Evolutionary conservation across 2,113 vertebrate genomes (phyloP).

Genomic region (Halcyon senegalensis): DNA sequence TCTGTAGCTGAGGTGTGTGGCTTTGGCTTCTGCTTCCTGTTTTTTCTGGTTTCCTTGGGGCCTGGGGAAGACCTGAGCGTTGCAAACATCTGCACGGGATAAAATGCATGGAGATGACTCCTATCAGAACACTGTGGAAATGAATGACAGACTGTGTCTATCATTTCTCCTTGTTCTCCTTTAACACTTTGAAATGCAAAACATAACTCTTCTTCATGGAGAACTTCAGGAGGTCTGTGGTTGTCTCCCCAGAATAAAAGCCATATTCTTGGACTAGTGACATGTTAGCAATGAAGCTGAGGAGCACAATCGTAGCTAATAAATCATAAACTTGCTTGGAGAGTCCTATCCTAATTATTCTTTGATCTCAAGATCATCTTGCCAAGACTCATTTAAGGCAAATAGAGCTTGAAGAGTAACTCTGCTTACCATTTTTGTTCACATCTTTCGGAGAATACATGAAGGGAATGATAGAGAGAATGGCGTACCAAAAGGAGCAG

Average conservation of each 20-base stretch:
- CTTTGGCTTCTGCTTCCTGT: neutral
- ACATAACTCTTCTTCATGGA: neutral
- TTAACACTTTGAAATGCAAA: neutral
- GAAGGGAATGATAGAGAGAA: neutral
- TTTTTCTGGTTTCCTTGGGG: neutral
- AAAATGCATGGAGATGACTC: fast-evolving
- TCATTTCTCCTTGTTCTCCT: neutral
- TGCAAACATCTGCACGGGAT: neutral
- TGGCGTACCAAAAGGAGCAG: neutral
- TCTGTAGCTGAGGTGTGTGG: neutral
- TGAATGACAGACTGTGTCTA: neutral
- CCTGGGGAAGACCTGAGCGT: neutral
- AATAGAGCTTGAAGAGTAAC: neutral
- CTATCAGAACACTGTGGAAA: neutral
- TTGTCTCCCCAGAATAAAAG: neutral
- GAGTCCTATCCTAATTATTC: neutral
- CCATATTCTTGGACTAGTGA: neutral
- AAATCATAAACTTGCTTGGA: neutral
- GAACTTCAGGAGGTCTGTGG: neutral
- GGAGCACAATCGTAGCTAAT: neutral
- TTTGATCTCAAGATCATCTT: neutral
- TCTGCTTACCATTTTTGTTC: neutral
- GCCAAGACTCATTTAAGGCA: neutral
- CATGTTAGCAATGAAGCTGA: neutral
- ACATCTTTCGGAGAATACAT: fast-evolving